Evolutionary conservation across 2,888 invertebrate species (phyloP), one percentile per base, ranked within the genome.

Genomic region (Nipponacmea schrenckii): DNA sequence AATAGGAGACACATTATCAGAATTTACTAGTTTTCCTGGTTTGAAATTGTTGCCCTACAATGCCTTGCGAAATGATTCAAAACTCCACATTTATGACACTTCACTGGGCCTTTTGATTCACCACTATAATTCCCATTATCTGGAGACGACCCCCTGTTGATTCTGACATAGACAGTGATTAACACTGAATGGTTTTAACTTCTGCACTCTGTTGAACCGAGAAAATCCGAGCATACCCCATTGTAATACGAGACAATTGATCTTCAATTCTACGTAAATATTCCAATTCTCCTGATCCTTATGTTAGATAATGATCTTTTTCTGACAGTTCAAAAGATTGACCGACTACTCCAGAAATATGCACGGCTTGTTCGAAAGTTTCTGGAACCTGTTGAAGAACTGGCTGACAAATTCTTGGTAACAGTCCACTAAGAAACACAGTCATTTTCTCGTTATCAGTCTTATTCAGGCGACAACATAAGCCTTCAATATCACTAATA

Each of bases 1-100:
- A 56, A 56, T 56, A 56, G 56, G 56, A 50, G 50, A 50, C 50
- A 20, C 50, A 50, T 48, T 48, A 48, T 50, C 50, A 20, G 50
- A 50, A 50, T 17, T 3, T 50, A 50, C 7, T 50, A 8, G 50
- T 50, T 50, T 50, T 50, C 20, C 50, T 7, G 50, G 17, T 56
- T 56, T 24, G 8, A n/a, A 20, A 24, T 5, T 20, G n/a, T 4
- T 20, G 20, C 56, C 56, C 10, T 15, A 56, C 4, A 56, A 56
- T 56, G 24, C 10, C 24, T 56, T 1, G 56, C 56, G 17, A 56
- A 20, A 24, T 56, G 56, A 15, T 56, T 56, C 24, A 56, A 20
- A 56, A 14, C 20, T 56, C 20, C 20, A 12, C 56, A 56, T 56
- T 56, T 56, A 20, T 24, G 10, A 56, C 20, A 56, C 2, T n/a